phyloP scores from a whole-genome alignment of 2,113 vertebrate species.

The Trochalopteron elliotii region DNA sequence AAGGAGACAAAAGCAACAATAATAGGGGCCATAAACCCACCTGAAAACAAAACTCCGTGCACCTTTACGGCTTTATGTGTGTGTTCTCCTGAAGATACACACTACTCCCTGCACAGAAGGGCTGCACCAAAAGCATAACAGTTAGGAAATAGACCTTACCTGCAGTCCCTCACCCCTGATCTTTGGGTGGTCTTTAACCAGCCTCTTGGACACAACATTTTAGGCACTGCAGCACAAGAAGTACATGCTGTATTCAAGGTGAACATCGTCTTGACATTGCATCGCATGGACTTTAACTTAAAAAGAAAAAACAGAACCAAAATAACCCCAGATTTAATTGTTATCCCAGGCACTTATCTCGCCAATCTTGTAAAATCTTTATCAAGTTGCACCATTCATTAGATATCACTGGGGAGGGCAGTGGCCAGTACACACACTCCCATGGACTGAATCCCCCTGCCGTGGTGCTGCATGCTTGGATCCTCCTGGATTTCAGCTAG shows the following conservation, averaged over 20 bases:
- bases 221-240: slow-evolving; percentile 67
- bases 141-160: slow-evolving; percentile 59
- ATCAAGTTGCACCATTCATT: not conserved
- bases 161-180: slow-evolving; percentile 72
- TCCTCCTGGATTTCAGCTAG: not conserved
- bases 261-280: slow-evolving; percentile 65
- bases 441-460: not conserved
- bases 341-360: not conserved
- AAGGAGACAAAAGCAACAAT: not conserved
- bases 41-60: not conserved
- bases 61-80: not conserved
- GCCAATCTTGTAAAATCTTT: not conserved
- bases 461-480: not conserved
- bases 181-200: slow-evolving; percentile 48
- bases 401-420: not conserved
- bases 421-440: not conserved
- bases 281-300: slow-evolving; percentile 66
- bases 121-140: not conserved
- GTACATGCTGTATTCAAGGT: slow-evolving; percentile 72
- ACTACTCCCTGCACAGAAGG: not conserved
- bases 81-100: not conserved
- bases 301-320: not conserved
- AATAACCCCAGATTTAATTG: not conserved
- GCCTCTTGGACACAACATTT: slow-evolving; percentile 70
- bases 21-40: not conserved